Base-by-base conservation (phyloP, 1,140 invertebrate species). In the Musca domestica region DNA sequence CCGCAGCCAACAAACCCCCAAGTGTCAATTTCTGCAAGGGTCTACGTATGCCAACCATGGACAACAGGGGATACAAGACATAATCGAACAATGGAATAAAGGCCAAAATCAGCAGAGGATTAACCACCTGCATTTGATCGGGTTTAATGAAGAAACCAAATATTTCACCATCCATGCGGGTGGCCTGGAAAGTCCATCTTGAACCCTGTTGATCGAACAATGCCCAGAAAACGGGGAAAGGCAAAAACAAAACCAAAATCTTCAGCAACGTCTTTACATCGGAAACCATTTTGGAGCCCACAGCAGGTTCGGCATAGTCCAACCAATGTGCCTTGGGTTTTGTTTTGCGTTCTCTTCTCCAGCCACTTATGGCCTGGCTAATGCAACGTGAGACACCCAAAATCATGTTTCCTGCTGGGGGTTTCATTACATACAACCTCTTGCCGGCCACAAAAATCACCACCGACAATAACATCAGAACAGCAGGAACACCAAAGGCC, bases 171-270 rank as follows among this genome's bases (percentile, higher is more conserved):
- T 95, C 85, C 93, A 98, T 95, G 71, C 90, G 86, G 0, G 90
- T 89, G 9, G 96, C 96, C 86, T 98, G 96, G 69, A 98, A 88
- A 0, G 95, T 96, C 96, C 96, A 99, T 56, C 92, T 86, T 1
- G 95, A 98, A 14, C 95, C 95, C 87, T 91, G 90, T 80, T 92
- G 90, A 76, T 91, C 90, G 75, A 90, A 91, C 1, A 95, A 83
- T 3, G 92, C 90, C 93, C 92, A 94, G 81, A 94, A 95, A 6
- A 94, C 76, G 0, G 93, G 92, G 12, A 94, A 76, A 1, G 92
- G 92, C 30, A 94, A 77, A 74, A 91, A 94, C 7, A 95, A 84
- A 0, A 90, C 78, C 0, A 94, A 79, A 12, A 95, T 86, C 64
- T 86, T 83, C 2, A 90, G 74, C 25, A 93, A 77, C 1, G 82